Base-by-base conservation (phyloP, 2,888 invertebrate genomes). In the Drosophila demipolita region DNA sequence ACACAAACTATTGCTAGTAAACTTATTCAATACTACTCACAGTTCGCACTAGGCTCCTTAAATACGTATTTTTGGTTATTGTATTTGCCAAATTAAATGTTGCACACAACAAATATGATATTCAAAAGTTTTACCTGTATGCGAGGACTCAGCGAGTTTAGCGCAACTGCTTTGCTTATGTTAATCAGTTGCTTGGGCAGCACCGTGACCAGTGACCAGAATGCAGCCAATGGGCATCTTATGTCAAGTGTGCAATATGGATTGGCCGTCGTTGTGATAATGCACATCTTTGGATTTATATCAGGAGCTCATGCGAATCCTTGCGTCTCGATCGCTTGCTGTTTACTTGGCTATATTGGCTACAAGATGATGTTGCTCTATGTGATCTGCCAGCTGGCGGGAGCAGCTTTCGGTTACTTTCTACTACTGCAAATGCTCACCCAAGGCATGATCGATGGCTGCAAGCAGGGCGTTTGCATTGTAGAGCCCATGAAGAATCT, bases 271-370 rank as follows among this genome's bases (percentile, higher is more conserved):
- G 75, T 84, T 45, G 61, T 78, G 36, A 71, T 83, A 0, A 68
- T 86, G 75, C 87, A 88, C 29, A 74, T 84, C 11, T 87, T 86
- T 62, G 87, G 87, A 38, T 83, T 82, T n/a, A 72, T 87, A 45
- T 87, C 87, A 7, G 87, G 87, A 0, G 87, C 86, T 7, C 87
- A 87, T 66, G 75, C 80, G 11, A 87, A 87, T 79, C 87, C 87
- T 0, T 76, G 84, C 42, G 73, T 83, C 11, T 73, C 87, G 5
- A 66, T 87, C 17, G 74, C 86, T 8, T 87, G 87, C 45, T 86
- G 63, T 29, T 40, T 80, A 7, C 64, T 84, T 26, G 77, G 83
- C 50, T 74, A 87, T 36, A 87, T 87, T 9, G 50, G 67, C 17
- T 15, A 23, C 4, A 50, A 63, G 0, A 78, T 76, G 72, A 64